These are phyloP conservation scores for Rhopilema esculentum DNA, from an alignment of 30 jellyfish, hydroid and myxozoan genomes.

Conservation along the genomic window DNA sequence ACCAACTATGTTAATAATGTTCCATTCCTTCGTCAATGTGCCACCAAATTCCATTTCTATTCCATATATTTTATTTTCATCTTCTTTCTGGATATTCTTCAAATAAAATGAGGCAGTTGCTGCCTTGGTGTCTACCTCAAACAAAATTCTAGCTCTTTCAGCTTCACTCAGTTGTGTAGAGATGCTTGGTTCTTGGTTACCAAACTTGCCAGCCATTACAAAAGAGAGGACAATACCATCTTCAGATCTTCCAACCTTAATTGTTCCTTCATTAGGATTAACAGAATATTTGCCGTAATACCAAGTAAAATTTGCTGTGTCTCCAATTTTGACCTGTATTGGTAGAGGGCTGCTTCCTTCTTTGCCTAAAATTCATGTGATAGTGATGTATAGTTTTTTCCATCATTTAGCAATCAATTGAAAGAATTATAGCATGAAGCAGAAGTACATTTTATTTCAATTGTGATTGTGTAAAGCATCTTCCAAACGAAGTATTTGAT, in stretches of 20 bases:
- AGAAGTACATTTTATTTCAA: too few relatives aligned
- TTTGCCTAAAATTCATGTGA: too few relatives aligned
- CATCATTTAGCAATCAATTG: too few relatives aligned
- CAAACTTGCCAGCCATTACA: background rate
- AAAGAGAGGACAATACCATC: background rate
- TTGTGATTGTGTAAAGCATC: too few relatives aligned
- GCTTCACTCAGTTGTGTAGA: background rate
- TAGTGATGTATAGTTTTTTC: too few relatives aligned
- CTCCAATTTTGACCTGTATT: constrained; percentile 38
- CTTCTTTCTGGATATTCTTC: constrained; percentile 8
- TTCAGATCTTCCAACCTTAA: background rate
- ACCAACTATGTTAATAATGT: constrained; percentile 46
- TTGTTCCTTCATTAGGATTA: too few relatives aligned
- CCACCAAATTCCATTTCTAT: background rate
- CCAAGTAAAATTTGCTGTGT: constrained; percentile 50
- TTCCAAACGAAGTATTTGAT: too few relatives aligned
- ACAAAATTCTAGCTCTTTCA: constrained; percentile 5
- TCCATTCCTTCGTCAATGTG: too few relatives aligned
- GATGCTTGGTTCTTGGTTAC: background rate
- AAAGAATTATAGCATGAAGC: too few relatives aligned
- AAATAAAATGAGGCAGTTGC: background rate
- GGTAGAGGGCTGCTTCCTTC: background rate
- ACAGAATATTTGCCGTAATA: background rate
- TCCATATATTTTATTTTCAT: constrained; percentile 10
- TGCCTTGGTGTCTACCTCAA: background rate